Conservation (phyloP, 1,140 invertebrate species). For the Littorina saxatilis region DNA sequence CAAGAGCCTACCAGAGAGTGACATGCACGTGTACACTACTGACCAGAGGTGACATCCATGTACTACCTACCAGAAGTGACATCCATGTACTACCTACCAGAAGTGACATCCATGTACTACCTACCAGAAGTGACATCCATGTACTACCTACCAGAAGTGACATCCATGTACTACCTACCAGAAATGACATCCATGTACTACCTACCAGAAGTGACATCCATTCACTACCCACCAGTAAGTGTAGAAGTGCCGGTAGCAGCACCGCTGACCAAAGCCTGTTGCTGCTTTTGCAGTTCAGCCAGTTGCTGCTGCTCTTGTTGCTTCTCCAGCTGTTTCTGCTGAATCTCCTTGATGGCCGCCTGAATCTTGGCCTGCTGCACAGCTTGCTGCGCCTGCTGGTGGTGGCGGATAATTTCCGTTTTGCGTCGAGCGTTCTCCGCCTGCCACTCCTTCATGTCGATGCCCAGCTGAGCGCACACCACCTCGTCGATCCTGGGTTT, state of each 20-base stretch:
- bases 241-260: conserved; percentile 1
- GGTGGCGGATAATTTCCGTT: conserved; percentile 32
- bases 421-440: conserved; percentile 54
- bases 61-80: no score
- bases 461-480: conserved; percentile 90
- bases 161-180: no score
- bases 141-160: no score
- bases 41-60: no score
- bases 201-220: no score
- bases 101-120: no score
- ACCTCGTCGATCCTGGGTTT: conserved; percentile 93
- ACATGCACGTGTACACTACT: no score
- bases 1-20: no score
- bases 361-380: conserved; percentile 25
- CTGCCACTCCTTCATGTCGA: conserved; percentile 77
- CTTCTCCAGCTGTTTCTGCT: conserved; percentile 31
- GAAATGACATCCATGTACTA: no score
- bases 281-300: conserved; percentile 37
- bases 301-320: conserved; percentile 52
- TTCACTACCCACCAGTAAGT: no score
- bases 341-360: conserved; percentile 8
- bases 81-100: no score
- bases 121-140: no score
- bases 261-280: conserved; percentile 3
- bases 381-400: conserved; percentile 56